Evolutionary conservation across 2,888 invertebrate species (phyloP), one percentile per base, ranked within the genome.

Genomic region (Brenthis ino): DNA sequence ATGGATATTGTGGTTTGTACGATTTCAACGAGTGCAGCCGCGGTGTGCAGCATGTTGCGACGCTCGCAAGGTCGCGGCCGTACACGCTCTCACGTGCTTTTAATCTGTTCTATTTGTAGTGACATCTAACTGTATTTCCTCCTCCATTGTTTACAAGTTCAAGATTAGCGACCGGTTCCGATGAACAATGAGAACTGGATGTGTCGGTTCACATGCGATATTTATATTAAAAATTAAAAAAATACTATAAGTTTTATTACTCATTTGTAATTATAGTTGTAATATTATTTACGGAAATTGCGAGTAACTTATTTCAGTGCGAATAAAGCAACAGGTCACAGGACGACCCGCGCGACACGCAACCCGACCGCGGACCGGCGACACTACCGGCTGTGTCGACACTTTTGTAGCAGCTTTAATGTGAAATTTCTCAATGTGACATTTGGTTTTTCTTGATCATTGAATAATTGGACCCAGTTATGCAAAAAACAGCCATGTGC

Each of bases 131-230:
- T 33, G 60, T 50, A 50, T 57, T 53, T 58, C 65, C 58, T 61
- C 55, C n/a, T 50, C 65, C 65, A 69, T 65, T 65, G 65, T 58
- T 55, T 43, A 14, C 58, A 65, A 65, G 61, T 69, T 69, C 65
- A 69, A 69, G 69, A 60, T 33, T 50, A 69, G 47, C 54, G 33
- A 60, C 54, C 48, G n/a, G 33, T 50, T 50, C 33, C 28, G 56
- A 67, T 50, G 55, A 61, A 67, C 48, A 67, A 57, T 57, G 57
- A 57, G 16, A 11, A 20, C 12, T 47, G 24, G 3, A 8, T 11
- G n/a, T 14, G n/a, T 28, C n/a, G 28, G 60, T 28, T 50, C 60
- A 33, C 60, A 50, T 28, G 33, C 28, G 28, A 16, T n/a, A 14
- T 8, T n/a, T 58, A 58, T 13, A 6, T 24, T 47, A 1, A 2